phyloP scores from a whole-genome alignment of 1,140 invertebrate species.

The Pachyrhynchus sulphureomaculatus region DNA sequence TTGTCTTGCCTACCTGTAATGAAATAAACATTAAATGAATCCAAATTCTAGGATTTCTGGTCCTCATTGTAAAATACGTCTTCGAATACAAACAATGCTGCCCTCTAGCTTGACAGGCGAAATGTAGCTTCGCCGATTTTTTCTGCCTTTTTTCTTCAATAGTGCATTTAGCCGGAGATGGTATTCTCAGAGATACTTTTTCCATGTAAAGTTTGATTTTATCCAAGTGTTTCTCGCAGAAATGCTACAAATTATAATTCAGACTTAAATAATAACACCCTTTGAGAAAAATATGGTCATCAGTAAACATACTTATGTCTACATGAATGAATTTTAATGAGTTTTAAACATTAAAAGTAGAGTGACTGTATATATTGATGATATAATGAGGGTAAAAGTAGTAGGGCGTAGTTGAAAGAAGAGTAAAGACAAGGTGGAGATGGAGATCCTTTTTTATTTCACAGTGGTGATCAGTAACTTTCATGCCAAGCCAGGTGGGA shows the following conservation, averaged over 20 bases:
- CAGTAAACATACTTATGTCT: too few species aligned
- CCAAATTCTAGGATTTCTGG: slow-evolving; percentile 84
- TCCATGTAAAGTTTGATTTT: slow-evolving; percentile 91
- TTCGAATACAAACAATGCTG: slow-evolving; percentile 88
- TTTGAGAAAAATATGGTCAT: too few species aligned
- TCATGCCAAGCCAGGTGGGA: too few species aligned
- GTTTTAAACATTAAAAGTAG: too few species aligned
- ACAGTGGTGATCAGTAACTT: too few species aligned
- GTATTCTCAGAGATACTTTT: slow-evolving; percentile 78
- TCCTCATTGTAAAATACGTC: slow-evolving; percentile 83
- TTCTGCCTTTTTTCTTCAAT: slow-evolving; percentile 82
- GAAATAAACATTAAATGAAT: slow-evolving; percentile 95
- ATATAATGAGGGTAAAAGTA: too few species aligned
- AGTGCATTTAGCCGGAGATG: slow-evolving; percentile 87
- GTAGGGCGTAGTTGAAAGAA: too few species aligned
- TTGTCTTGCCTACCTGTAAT: slow-evolving; percentile 66
- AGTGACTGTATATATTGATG: too few species aligned
- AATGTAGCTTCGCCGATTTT: slow-evolving; percentile 84
- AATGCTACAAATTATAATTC: slow-evolving; percentile 57
- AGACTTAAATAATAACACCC: too few species aligned
- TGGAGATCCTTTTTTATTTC: too few species aligned
- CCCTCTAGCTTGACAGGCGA: slow-evolving; percentile 82
- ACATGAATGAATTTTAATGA: too few species aligned
- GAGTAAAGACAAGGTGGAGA: too few species aligned
- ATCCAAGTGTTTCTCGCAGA: slow-evolving; percentile 90